A percentile compares a stretch with the other conserved stretches of the same genome.
Conservation (phyloP, 2,113 vertebrate genomes). For the Scolopax mira region DNA sequence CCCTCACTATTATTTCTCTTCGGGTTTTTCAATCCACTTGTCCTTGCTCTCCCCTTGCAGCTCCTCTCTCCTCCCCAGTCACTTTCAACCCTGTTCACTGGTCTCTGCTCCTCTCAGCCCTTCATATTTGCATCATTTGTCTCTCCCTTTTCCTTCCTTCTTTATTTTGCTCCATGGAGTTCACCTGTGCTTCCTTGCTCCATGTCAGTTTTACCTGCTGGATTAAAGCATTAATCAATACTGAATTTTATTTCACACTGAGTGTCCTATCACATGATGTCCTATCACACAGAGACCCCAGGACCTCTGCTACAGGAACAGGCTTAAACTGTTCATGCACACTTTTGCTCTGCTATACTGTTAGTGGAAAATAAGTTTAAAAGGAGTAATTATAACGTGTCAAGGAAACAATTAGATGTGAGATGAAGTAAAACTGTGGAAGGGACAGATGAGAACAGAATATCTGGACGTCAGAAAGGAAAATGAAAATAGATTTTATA, state of each 20-base stretch:
- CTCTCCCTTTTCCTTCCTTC: neutral
- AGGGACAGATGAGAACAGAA: neutral
- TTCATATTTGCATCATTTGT: neutral
- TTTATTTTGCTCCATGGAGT: neutral
- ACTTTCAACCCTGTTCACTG: neutral
- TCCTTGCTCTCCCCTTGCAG: neutral
- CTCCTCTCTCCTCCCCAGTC: neutral
- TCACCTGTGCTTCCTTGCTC: neutral
- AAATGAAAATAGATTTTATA: neutral
- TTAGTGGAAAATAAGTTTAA: neutral
- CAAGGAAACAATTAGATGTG: neutral
- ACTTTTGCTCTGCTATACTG: neutral
- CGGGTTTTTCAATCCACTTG: neutral
- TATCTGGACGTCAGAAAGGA: neutral
- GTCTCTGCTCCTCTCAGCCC: neutral
- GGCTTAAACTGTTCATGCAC: neutral
- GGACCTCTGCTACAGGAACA: neutral
- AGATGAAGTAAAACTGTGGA: neutral
- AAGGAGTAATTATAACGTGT: neutral
- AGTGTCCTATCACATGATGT: accelerated
- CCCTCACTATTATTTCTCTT: neutral
- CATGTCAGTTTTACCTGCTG: neutral
- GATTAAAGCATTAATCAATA: neutral
- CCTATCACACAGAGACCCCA: neutral
- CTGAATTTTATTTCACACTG: neutral